Evolutionary conservation across 2,797 vertebrate genomes (phyloP).

Genomic region (Melanotaenia parkinsoni): DNA sequence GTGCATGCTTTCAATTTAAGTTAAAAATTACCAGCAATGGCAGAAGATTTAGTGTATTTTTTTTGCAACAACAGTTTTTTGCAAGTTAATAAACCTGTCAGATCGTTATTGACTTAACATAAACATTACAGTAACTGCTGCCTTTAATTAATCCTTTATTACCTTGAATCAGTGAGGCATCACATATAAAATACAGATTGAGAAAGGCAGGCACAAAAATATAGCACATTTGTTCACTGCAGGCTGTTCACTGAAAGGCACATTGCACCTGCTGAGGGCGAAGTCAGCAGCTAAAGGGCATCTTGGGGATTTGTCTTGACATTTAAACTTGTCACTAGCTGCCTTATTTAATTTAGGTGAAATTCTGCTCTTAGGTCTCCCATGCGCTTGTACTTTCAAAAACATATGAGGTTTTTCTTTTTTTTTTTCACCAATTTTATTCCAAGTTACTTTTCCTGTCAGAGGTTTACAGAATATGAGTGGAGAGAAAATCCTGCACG

Average conservation of each 20-base stretch:
- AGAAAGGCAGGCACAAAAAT: not conserved
- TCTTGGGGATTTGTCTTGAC: conserved; percentile 17
- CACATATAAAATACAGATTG: conserved; percentile 9
- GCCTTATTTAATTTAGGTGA: conserved; percentile 34
- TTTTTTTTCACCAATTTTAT: conserved; percentile 21
- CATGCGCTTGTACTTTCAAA: conserved; percentile 5
- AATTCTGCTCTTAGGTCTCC: conserved; percentile 19
- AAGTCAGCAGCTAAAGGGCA: conserved; percentile 32
- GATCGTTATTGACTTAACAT: not conserved
- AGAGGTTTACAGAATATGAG: conserved; percentile 30
- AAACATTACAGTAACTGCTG: not conserved
- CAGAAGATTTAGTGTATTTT: no score
- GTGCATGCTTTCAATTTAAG: no score
- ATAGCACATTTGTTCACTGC: not conserved
- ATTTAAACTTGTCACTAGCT: conserved; percentile 43
- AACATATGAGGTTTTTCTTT: not conserved
- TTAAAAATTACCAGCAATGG: no score
- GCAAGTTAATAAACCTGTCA: not conserved
- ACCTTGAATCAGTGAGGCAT: conserved; percentile 21
- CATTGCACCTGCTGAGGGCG: conserved; percentile 12
- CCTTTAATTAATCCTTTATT: conserved; percentile 10
- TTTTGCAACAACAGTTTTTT: not conserved
- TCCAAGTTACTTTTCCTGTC: conserved; percentile 20
- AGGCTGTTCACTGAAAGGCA: not conserved
- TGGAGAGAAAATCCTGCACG: conserved; percentile 57